Evolutionary conservation across 2,113 vertebrate species (phyloP).

Genomic region (Calonectris borealis): DNA sequence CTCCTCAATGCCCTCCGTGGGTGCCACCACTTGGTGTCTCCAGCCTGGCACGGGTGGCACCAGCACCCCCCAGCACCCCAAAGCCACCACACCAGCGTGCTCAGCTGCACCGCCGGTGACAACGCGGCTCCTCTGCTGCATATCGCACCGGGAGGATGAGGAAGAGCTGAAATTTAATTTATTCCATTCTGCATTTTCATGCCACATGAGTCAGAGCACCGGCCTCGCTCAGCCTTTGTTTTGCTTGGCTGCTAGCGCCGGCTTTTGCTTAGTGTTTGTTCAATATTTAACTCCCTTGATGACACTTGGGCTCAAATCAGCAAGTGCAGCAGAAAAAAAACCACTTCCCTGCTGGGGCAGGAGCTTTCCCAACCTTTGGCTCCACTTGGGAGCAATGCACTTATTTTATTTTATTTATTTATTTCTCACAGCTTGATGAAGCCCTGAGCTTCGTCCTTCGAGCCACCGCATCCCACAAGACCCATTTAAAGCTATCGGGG

Average conservation of each 20-base stretch:
- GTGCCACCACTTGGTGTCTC: background rate
- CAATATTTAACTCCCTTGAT: slow-evolving; percentile 24
- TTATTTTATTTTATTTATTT: background rate
- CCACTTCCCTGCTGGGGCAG: background rate
- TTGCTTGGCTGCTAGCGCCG: background rate
- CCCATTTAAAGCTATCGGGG: rapidly evolving
- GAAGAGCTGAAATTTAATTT: slow-evolving; percentile 13
- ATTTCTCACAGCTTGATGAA: background rate
- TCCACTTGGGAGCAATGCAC: rapidly evolving
- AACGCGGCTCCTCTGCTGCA: rapidly evolving
- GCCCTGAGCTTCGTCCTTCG: background rate
- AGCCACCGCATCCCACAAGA: background rate
- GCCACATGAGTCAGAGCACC: slow-evolving; percentile 44
- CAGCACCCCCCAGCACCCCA: background rate
- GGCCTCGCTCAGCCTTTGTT: slow-evolving; percentile 20
- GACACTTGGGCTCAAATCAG: slow-evolving; percentile 6
- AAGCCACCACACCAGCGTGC: background rate
- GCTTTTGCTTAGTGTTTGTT: slow-evolving; percentile 29
- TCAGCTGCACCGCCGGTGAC: rapidly evolving
- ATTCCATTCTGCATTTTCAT: background rate
- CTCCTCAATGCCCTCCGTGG: background rate
- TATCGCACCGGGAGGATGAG: background rate
- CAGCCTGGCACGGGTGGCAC: background rate
- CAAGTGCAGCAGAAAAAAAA: background rate
- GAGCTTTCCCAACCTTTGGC: background rate